Evolutionary conservation across 1,140 invertebrate species (phyloP), one percentile per base, ranked within the genome.

Genomic region (Aradophagus sp.): DNA sequence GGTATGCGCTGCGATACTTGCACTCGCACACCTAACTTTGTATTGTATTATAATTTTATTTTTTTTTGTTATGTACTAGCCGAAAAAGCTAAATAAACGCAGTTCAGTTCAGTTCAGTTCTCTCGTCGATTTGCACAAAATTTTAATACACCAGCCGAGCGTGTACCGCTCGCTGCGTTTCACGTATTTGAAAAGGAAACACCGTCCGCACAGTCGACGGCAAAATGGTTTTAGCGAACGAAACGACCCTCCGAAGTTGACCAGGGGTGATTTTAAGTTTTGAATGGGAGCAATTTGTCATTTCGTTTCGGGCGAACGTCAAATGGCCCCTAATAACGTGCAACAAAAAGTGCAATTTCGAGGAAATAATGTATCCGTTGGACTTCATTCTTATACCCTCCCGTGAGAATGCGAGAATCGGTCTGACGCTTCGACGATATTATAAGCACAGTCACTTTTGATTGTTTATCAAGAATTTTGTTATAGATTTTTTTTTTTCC

Each of bases 221-320:
- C 11, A 36, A 52, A 69, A 69, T 62, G 56, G 44, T 55, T 69
- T 69, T 52, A 62, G 50, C 23, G 50, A 39, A 38, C 39, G 38
- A 52, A 44, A 42, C 53, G 58, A 55, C 66, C 58, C 66, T 58
- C 29, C 42, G 29, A 48, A 61, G 23, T 69, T 69, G 66, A 69
- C 66, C 66, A 62, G 36, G 56, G 66, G 66, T 69, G 66, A 69
- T 69, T 69, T 69, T 62, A 62, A 69, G 66, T 69, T 68, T 69
- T 69, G 66, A 69, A 69, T 69, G 44, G 55, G 19, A 69, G 56
- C 56, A 62, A 69, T 69, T 69, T 69, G 66, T 69, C 66, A 69
- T 61, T 67, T 23, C 34, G 36, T 45, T 52, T 44, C 36, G 2
- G 38, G 23, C 36, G 55, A 53, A 66, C 19, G 62, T 68, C 47